Evolutionary conservation across 2,888 invertebrate genomes (phyloP).

Genomic region (Uropetala carovei): DNA sequence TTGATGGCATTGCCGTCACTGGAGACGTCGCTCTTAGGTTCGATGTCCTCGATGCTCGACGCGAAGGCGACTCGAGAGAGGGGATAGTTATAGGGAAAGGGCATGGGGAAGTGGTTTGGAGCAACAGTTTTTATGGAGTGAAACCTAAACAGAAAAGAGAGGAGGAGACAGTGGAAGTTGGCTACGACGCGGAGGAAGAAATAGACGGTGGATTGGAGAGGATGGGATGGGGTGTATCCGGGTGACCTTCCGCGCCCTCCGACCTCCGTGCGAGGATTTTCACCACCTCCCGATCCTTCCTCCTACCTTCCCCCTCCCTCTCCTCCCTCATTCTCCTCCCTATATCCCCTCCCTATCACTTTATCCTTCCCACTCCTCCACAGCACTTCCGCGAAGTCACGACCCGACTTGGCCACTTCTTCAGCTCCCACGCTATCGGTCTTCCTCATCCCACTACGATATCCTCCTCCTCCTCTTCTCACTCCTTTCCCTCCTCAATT

Average conservation of each 20-base stretch:
- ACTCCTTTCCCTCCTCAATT: neutral
- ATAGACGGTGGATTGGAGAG: neutral
- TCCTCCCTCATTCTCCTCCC: neutral
- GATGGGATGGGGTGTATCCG: neutral
- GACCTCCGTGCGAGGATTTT: slow-evolving; percentile 20
- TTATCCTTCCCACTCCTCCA: neutral
- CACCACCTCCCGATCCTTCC: neutral
- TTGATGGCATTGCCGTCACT: neutral
- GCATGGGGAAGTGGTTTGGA: neutral
- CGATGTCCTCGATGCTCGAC: neutral
- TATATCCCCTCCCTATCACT: neutral
- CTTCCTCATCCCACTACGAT: neutral
- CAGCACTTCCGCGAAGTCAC: slow-evolving; percentile 59
- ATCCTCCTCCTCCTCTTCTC: neutral
- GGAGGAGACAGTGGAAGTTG: neutral
- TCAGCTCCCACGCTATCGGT: slow-evolving; percentile 35
- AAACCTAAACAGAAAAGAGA: neutral
- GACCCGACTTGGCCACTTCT: slow-evolving; percentile 32
- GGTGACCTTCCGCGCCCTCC: slow-evolving; percentile 42
- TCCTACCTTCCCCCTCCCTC: neutral
- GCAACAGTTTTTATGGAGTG: slow-evolving; percentile 29
- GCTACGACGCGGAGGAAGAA: neutral
- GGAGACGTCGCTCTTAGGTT: neutral
- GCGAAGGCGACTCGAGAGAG: neutral
- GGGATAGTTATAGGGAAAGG: neutral